Conservation (phyloP, 1,140 invertebrate species). For the Drosophila mojavensis region DNA sequence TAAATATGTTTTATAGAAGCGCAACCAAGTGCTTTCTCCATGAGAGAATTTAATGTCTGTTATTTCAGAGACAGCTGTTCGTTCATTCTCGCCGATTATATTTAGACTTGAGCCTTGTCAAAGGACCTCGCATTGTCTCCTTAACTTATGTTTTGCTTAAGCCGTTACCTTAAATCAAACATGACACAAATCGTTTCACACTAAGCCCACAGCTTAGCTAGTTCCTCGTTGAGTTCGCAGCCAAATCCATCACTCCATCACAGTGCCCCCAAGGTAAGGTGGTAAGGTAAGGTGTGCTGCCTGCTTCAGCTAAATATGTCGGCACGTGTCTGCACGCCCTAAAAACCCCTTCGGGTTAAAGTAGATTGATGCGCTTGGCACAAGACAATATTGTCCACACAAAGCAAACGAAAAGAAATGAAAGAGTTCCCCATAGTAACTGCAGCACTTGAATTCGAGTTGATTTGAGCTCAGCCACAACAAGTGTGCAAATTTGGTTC, state of each 20-base stretch:
- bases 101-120: background rate
- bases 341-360: constrained; percentile 14
- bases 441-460: constrained; percentile 32
- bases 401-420: constrained; percentile 27
- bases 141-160: constrained; percentile 24
- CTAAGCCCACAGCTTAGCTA: constrained; percentile 30
- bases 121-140: background rate
- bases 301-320: constrained; percentile 30
- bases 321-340: constrained; percentile 8
- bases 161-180: constrained; percentile 35
- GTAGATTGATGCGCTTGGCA: constrained; percentile 51
- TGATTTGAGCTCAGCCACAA: constrained; percentile 36
- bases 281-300: constrained; percentile 17
- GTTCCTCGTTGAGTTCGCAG: constrained; percentile 12
- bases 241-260: constrained; percentile 51
- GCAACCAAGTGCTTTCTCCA: too few relatives aligned
- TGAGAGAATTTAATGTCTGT: background rate
- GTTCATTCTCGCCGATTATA: background rate
- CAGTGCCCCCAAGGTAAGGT: constrained; percentile 18
- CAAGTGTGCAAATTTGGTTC: constrained; percentile 35
- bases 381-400: constrained; percentile 27
- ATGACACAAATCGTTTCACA: constrained; percentile 36
- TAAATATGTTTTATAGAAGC: too few relatives aligned
- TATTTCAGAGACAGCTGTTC: background rate
- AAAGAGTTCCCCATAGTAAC: constrained; percentile 3